Conservation (phyloP, 2,113 vertebrate genomes). For the Cynopterus brachyotis region DNA sequence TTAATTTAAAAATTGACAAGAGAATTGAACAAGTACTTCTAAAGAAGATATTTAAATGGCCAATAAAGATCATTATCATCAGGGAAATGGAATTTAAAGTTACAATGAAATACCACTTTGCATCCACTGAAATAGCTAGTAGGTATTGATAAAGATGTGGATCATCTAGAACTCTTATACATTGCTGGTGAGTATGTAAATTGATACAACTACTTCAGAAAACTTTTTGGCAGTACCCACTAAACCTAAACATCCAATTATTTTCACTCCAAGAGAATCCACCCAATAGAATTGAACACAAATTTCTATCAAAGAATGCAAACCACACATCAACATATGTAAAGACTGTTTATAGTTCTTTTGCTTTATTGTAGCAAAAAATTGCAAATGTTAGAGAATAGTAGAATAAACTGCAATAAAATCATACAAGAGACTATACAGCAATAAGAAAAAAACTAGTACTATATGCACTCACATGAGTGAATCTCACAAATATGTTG, state of each 20-base stretch:
- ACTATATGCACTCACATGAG: neutral
- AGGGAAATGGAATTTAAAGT: neutral
- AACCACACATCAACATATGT: neutral
- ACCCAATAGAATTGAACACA: neutral
- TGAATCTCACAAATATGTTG: neutral
- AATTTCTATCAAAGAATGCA: neutral
- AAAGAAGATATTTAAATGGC: neutral
- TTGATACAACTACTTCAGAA: neutral
- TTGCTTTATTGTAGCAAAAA: neutral
- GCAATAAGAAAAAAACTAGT: neutral
- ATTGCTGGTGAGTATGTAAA: neutral
- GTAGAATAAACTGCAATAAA: neutral
- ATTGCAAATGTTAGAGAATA: neutral
- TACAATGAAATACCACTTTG: neutral
- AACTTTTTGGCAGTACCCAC: neutral
- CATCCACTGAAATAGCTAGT: neutral
- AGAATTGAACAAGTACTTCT: neutral
- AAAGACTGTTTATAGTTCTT: slow-evolving; percentile 14
- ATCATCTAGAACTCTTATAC: neutral
- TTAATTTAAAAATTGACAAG: neutral
- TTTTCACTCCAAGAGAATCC: neutral
- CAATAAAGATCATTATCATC: neutral
- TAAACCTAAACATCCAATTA: neutral
- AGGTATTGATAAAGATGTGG: neutral
- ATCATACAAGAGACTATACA: neutral